These are phyloP conservation scores for Ormyrus rosae DNA, from an alignment of 2,888 invertebrate species.

Conservation along the genomic window DNA sequence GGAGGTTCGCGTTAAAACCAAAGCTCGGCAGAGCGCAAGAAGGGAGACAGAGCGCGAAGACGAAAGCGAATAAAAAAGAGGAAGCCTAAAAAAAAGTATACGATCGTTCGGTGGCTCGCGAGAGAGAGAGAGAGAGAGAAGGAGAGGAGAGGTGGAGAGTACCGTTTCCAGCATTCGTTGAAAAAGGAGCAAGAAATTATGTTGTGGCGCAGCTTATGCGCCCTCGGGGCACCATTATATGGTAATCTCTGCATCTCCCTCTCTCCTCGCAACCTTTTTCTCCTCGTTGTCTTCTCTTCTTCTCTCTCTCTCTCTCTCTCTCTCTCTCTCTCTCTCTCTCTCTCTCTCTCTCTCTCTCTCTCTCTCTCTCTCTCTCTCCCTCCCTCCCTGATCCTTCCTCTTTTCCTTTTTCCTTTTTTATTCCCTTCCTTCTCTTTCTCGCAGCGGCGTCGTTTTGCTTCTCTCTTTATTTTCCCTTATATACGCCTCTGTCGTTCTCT, in stretches of 20 bases:
- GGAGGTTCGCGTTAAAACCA: neutral
- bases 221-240: constrained; percentile 76
- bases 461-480: constrained; percentile 40
- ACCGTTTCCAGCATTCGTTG: constrained; percentile 70
- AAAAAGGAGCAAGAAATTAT: constrained; percentile 74
- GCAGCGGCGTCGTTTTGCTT: constrained; percentile 23
- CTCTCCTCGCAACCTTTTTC: constrained; percentile 55
- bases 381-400: constrained; percentile 19
- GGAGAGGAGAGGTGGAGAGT: constrained; percentile 59
- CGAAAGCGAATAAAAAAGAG: constrained; percentile 35
- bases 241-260: constrained; percentile 73
- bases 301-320: constrained; percentile 58
- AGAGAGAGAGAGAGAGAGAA: constrained; percentile 55
- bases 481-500: constrained; percentile 41
- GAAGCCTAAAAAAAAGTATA: constrained; percentile 34
- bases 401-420: constrained; percentile 46
- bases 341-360: constrained; percentile 57
- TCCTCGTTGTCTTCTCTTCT: constrained; percentile 40
- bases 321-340: too few species aligned
- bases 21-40: constrained; percentile 39
- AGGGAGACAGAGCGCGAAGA: constrained; percentile 53
- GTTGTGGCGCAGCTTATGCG: constrained; percentile 74
- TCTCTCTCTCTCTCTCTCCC: constrained; percentile 58
- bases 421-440: constrained; percentile 34
- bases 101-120: constrained; percentile 1